phyloP scores from a whole-genome alignment of 2,888 invertebrate genomes.

The Xanthorhoe designata region DNA sequence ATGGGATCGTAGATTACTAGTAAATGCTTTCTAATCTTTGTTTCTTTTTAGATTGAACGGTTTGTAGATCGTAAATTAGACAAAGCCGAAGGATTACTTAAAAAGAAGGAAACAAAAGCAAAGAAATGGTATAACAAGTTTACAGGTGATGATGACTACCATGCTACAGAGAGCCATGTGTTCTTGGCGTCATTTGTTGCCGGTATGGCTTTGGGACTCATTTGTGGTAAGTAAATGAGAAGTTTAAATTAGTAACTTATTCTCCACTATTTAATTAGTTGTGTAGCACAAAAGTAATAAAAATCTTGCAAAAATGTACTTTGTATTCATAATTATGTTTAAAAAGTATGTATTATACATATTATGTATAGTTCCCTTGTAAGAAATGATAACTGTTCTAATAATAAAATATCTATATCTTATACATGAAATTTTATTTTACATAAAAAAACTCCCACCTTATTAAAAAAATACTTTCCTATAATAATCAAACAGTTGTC shows the following conservation, averaged over 20 bases:
- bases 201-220: conserved; percentile 90
- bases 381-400: background rate
- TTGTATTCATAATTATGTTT: too few species aligned
- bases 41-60: conserved; percentile 88
- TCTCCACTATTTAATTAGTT: conserved; percentile 29
- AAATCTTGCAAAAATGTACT: background rate
- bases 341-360: too few species aligned
- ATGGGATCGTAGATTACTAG: background rate
- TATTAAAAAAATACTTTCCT: conserved; percentile 48
- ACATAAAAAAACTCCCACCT: background rate
- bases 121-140: conserved; percentile 91
- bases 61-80: conserved; percentile 93
- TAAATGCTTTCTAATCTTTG: background rate
- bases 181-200: conserved; percentile 93
- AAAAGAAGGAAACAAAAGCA: conserved; percentile 89
- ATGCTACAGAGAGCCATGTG: conserved; percentile 91
- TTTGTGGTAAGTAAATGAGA: conserved; percentile 75
- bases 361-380: background rate
- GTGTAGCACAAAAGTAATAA: conserved; percentile 9
- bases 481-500: conserved; percentile 65
- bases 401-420: conserved; percentile 3
- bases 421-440: background rate
- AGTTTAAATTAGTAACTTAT: conserved; percentile 1
- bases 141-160: conserved; percentile 87
- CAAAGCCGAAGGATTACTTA: conserved; percentile 90